Conservation (phyloP, 2,113 vertebrate species). For the Martes martes region DNA sequence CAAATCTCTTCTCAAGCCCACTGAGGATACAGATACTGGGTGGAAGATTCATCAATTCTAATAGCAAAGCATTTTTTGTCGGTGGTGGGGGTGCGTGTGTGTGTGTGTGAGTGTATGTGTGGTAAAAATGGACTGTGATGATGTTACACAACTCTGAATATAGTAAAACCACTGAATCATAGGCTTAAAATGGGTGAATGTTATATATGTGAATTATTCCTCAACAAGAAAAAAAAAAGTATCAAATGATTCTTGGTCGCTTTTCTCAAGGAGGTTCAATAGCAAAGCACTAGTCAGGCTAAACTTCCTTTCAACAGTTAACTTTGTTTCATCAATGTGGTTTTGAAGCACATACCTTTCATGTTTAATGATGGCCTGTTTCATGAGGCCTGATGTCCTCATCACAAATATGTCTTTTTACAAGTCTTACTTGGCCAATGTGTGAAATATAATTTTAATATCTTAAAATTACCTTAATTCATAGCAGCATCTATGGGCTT, state of each 20-base stretch:
- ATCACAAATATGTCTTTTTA: neutral
- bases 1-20: neutral
- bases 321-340: neutral
- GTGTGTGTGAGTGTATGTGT: too few relatives aligned
- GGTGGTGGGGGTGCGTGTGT: too few relatives aligned
- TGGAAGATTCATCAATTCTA: neutral
- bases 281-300: neutral
- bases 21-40: neutral
- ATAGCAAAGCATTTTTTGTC: fast-evolving
- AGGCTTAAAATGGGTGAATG: neutral
- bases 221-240: neutral
- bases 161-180: neutral
- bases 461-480: neutral
- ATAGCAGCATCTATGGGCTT: neutral
- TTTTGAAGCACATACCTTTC: neutral
- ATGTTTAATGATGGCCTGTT: neutral
- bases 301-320: neutral
- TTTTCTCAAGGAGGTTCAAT: neutral
- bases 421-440: neutral
- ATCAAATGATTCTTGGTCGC: neutral
- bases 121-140: neutral
- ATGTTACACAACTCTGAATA: neutral
- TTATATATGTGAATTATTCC: neutral
- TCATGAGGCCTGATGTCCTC: neutral
- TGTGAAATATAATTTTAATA: neutral